Evolutionary conservation across 2,113 vertebrate species (phyloP).

Genomic region (Pavo muticus): DNA sequence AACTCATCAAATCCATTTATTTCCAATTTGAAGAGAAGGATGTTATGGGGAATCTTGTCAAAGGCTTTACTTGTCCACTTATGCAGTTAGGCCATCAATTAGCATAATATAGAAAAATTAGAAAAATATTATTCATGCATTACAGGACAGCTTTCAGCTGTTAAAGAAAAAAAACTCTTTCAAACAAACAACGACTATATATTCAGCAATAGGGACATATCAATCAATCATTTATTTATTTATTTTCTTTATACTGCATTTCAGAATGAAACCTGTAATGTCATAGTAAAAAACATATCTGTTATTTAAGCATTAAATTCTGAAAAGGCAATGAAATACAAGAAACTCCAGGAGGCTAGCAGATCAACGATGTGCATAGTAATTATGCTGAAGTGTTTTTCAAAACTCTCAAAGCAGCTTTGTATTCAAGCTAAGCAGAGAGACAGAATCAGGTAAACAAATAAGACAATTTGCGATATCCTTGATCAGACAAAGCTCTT

Average conservation of each 20-base stretch:
- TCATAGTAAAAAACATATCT: background rate
- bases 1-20: no score
- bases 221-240: background rate
- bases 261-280: background rate
- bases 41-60: no score
- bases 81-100: background rate
- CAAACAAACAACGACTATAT: background rate
- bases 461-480: slow-evolving; percentile 11
- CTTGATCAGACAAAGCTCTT: slow-evolving; percentile 33
- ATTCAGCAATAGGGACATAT: background rate
- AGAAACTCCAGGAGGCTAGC: slow-evolving; percentile 2
- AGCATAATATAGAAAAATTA: background rate
- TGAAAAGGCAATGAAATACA: background rate
- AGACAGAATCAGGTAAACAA: slow-evolving; percentile 47
- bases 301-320: background rate
- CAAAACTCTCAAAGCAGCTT: slow-evolving; percentile 8
- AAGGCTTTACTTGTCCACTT: no score
- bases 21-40: no score
- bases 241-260: background rate
- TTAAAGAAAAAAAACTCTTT: background rate
- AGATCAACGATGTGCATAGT: slow-evolving; percentile 25
- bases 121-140: background rate
- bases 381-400: slow-evolving; percentile 49
- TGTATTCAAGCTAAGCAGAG: slow-evolving; percentile 20
- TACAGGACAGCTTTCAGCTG: background rate